Base-by-base conservation (phyloP, 2,113 vertebrate genomes). In the Microtus pennsylvanicus region DNA sequence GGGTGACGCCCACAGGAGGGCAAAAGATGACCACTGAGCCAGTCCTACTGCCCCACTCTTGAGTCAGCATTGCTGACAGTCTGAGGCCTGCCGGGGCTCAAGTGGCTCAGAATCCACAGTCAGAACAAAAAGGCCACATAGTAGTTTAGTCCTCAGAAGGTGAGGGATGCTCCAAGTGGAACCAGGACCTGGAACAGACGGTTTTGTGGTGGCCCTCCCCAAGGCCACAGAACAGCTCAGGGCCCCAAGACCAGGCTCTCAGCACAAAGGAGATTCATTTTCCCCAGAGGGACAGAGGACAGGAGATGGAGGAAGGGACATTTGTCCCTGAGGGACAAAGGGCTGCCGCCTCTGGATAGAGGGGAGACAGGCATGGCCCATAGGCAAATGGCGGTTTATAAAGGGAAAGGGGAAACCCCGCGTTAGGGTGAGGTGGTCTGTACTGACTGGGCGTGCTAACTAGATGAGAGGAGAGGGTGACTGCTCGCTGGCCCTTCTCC, bases 1-100 rank as follows among this genome's bases (percentile, higher is more conserved):
- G 0, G 13, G 55, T 3, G 1, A 4, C 28, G 0, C 0, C 5
- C 9, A 72, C 19, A 7, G 24, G 10, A 61, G 38, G 28, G 6
- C 4, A 21, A 67, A 7, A 26, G 55, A 28, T 35, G 17, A 10
- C 45, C 28, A 33, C 33, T n/a, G 4, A 52, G 33, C 12, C 7
- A 35, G 30, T n/a, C 35, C 33, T 87, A 47, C 10, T 24, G 19
- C 21, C 33, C 72, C 35, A 26, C 33, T 1, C 24, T n/a, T 67
- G 86, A 52, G 47, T 50, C 67, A 55, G 86, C 35, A 74, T 55
- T 74, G 22, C 67, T n/a, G 45, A 24, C 16, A 26, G 45, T 50
- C 22, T n/a, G 45, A 87, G 65, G 45, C 45, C 28, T 35, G 45
- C 30, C 10, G 7, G 63, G 33, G 30, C 58, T 85, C 5, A 6